A percentile compares a stretch with the other conserved stretches of the same genome.
phyloP scores from a whole-genome alignment of 2,797 vertebrate genomes.

The Leptodactylus fallax region DNA sequence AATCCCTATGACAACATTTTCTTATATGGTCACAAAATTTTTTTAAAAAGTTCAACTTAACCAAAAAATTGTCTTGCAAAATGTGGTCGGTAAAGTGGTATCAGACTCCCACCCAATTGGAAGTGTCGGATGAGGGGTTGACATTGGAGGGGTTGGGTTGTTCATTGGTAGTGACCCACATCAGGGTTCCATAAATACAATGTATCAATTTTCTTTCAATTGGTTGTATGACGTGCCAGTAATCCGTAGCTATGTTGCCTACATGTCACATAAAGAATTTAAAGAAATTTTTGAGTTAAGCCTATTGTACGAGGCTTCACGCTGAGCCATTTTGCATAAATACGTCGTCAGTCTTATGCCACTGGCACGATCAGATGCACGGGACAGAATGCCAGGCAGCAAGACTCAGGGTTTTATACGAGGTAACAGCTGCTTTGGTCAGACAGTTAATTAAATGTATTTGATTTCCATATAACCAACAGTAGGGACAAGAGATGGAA shows the following conservation, averaged over 20 bases:
- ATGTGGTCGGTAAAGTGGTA: not conserved
- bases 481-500: slow-evolving; percentile 79
- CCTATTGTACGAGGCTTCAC: slow-evolving; percentile 69
- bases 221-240: slow-evolving; percentile 11
- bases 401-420: slow-evolving; percentile 78
- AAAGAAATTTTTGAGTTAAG: slow-evolving; percentile 77
- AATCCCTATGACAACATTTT: too few relatives aligned
- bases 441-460: slow-evolving; percentile 85
- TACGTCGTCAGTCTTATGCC: slow-evolving; percentile 75
- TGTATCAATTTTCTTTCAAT: not conserved
- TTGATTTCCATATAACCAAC: slow-evolving; percentile 79
- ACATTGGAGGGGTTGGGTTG: not conserved
- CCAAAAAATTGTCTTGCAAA: not conserved
- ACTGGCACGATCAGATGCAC: slow-evolving; percentile 76
- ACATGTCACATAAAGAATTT: slow-evolving; percentile 76
- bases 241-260: slow-evolving; percentile 67
- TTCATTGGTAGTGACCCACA: not conserved
- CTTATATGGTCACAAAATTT: not conserved
- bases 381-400: slow-evolving; percentile 73
- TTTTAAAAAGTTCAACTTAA: not conserved
- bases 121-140: not conserved
- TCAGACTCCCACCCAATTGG: not conserved
- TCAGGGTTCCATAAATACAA: not conserved
- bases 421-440: slow-evolving; percentile 85
- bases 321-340: slow-evolving; percentile 74